Evolutionary conservation across 2,797 vertebrate species (phyloP).

Genomic region (Muscicapa striata): DNA sequence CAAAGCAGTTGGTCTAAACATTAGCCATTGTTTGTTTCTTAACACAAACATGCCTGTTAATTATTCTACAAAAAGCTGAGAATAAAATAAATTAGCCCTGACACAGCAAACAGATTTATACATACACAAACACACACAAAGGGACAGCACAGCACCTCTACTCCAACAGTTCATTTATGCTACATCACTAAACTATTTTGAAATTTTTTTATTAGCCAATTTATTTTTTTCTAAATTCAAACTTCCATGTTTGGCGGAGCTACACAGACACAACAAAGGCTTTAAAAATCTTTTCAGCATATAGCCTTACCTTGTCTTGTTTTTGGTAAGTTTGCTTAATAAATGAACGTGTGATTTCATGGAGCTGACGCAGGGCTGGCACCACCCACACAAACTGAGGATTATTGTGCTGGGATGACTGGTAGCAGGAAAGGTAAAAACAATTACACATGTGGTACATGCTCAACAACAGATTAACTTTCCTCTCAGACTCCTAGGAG

Average conservation of each 20-base stretch:
- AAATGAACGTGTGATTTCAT: slow-evolving; percentile 98
- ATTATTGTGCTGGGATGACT: slow-evolving; percentile 95
- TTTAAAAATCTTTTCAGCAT: background rate
- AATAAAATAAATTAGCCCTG: background rate
- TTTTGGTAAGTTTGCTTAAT: slow-evolving; percentile 99
- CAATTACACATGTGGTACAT: slow-evolving; percentile 32
- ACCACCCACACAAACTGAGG: slow-evolving; percentile 98
- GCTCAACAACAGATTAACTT: background rate
- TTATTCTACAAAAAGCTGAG: background rate
- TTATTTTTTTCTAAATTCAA: background rate
- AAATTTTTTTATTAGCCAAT: background rate
- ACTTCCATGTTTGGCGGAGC: background rate
- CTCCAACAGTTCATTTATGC: background rate
- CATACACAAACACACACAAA: background rate
- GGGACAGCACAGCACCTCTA: background rate
- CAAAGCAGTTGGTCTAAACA: slow-evolving; percentile 29
- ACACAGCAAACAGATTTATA: background rate
- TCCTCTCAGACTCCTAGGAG: background rate
- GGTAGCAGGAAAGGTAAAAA: slow-evolving; percentile 67
- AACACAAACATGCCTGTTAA: background rate
- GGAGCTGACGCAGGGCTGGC: slow-evolving; percentile 95
- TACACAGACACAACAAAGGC: background rate
- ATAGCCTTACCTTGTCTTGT: slow-evolving; percentile 92
- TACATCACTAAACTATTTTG: background rate
- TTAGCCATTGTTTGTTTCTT: background rate